Evolutionary conservation across 2,888 invertebrate species (phyloP), one percentile per base, ranked within the genome.

Genomic region (Melolontha melolontha): DNA sequence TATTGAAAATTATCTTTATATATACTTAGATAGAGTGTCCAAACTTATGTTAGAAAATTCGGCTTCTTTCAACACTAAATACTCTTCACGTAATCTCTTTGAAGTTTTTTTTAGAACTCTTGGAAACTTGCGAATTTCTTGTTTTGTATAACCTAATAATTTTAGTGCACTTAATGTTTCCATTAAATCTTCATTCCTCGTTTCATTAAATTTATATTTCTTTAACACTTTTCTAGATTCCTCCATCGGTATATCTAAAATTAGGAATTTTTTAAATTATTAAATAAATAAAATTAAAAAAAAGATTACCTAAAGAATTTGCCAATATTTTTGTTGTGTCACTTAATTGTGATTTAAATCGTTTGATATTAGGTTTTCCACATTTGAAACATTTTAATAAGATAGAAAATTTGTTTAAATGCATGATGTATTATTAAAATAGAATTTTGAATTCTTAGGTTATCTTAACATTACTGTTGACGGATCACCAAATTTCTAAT

Each of bases 51-150:
- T 71, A 1, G 75, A 69, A 72, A 90, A 89, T 12, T 88, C 87
- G 77, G 89, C 89, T 81, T 91, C 91, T 71, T 82, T 82, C 11
- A 91, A 80, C 50, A 89, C 86, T 75, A 85, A 84, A 69, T 87
- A 87, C 74, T 90, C 89, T 75, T 91, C 89, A 57, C 87, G 86
- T 75, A 90, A 79, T 34, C 87, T 86, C 22, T 86, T 81, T 1
- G 86, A 85, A 74, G 86, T 86, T 78, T 86, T 84, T 63, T 85
- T 85, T n/a, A 91, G 84, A 2, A 91, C 77, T 78, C 86, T 85
- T 0, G 88, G 87, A 73, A 86, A 83, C 1, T 80, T 70, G 44
- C 87, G 82, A 12, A 90, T 87, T 27, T 88, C 87, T 22, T 84
- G 73, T 1, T 85, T 79, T 0, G 16, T 27, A 44, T 59, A 68